Evolutionary conservation across 2,888 invertebrate species (phyloP).

Genomic region (Nipponacmea schrenckii): DNA sequence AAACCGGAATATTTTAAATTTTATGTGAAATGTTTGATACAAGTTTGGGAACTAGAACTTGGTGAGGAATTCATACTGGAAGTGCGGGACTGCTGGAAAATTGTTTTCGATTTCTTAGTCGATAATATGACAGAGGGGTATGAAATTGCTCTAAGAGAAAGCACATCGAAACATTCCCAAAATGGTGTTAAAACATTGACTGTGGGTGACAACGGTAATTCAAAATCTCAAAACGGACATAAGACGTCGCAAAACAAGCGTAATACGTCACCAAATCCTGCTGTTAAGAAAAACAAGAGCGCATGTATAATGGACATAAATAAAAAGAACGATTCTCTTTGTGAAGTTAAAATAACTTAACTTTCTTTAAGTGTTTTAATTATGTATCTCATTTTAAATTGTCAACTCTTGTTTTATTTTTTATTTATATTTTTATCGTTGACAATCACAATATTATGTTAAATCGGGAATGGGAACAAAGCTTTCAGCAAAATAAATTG

Average conservation of each 20-base stretch:
- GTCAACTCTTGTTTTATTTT: too few relatives aligned
- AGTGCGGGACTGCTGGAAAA: slow-evolving; percentile 53
- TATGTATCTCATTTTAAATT: not conserved
- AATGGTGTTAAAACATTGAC: not conserved
- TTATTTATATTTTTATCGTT: too few relatives aligned
- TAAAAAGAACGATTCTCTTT: not conserved
- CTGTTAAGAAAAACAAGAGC: not conserved
- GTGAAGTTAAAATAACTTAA: not conserved
- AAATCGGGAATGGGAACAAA: too few relatives aligned
- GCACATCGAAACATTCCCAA: not conserved
- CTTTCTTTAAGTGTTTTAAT: not conserved
- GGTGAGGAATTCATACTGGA: slow-evolving; percentile 59
- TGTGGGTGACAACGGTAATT: not conserved
- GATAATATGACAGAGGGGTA: slow-evolving; percentile 38
- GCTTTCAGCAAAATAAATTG: too few relatives aligned
- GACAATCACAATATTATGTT: too few relatives aligned
- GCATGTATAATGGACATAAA: not conserved
- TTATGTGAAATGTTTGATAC: slow-evolving; percentile 51
- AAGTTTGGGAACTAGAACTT: slow-evolving; percentile 54
- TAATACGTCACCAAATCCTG: not conserved
- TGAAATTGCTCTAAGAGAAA: slow-evolving; percentile 28
- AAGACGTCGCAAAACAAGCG: not conserved
- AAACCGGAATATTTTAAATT: slow-evolving; percentile 50
- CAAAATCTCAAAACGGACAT: not conserved
- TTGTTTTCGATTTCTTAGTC: slow-evolving; percentile 48